Evolutionary conservation across 2,113 vertebrate species (phyloP), one percentile per base, ranked within the genome.

Genomic region (Urocolius indicus): DNA sequence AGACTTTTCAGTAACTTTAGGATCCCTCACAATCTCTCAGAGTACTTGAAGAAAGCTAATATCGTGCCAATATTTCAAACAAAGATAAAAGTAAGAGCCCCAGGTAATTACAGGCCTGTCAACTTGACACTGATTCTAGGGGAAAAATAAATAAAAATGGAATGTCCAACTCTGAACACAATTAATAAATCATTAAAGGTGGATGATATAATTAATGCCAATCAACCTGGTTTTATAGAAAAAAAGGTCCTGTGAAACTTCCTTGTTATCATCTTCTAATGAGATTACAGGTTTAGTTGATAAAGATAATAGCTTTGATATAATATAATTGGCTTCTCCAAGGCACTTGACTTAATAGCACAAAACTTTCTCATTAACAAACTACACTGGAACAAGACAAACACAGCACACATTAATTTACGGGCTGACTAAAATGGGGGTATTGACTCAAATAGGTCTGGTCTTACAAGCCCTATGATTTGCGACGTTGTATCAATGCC

Each of bases 121-220:
- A 96, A 59, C 73, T 72, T 89, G 77, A 93, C 91, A 89, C 32
- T 84, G 91, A 95, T 97, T 93, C 83, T 89, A 67, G 66, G 59
- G 63, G 72, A 83, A 92, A 96, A 97, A 94, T 80, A 95, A 96
- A 97, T 93, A 95, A 92, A 97, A 94, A 75, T 54, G 80, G 61
- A 94, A 92, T 84, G 94, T 89, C 95, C 95, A 72, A 94, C 61
- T 54, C 69, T 11, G 93, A 95, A 49, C 45, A 82, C 61, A 90
- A 97, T 95, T 95, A 95, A 97, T 94, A 96, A 96, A 96, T 95
- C 95, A 94, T 96, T 96, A 96, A 97, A 94, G n/a, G 89, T 84
- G 57, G 76, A 46, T 84, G 66, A 72, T 94, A 87, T 89, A 95
- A 96, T 95, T 97, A 96, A 94, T 91, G 93, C 91, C 93, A 93